phyloP scores from a whole-genome alignment of 2,113 vertebrate genomes.

The Falcunculus frontatus region DNA sequence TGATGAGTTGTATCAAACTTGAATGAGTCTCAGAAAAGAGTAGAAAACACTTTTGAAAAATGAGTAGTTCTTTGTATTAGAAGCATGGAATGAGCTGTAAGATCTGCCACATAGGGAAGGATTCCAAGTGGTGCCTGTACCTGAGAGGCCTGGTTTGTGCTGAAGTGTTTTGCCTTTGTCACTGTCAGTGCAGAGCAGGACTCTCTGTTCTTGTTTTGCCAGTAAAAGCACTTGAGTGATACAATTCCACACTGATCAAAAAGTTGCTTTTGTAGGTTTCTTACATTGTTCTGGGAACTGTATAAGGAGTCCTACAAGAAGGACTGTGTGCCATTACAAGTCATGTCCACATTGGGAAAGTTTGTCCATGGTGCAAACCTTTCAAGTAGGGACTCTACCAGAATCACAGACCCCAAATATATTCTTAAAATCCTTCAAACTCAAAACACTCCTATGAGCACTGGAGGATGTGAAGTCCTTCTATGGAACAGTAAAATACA shows the following conservation, averaged over 20 bases:
- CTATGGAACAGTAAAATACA: background rate
- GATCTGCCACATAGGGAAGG: background rate
- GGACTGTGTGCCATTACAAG: background rate
- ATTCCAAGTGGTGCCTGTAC: background rate
- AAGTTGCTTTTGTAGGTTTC: background rate
- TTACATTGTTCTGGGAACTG: background rate
- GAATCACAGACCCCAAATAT: background rate
- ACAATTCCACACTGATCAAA: background rate
- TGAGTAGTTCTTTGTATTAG: background rate
- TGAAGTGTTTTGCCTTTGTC: background rate
- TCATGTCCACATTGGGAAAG: background rate
- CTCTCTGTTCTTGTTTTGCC: background rate
- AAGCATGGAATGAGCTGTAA: background rate
- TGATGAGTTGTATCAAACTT: background rate
- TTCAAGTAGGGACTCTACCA: background rate
- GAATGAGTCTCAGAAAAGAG: background rate
- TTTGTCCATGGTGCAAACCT: background rate
- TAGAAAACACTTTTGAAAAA: background rate
- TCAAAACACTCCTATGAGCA: background rate
- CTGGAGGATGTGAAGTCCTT: background rate
- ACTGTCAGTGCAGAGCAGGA: background rate
- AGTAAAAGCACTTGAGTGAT: background rate
- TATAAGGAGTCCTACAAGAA: background rate
- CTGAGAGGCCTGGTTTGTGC: background rate
- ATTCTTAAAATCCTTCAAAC: background rate